phyloP scores from a whole-genome alignment of 2,888 invertebrate genomes.

The Mesoligia furuncula region DNA sequence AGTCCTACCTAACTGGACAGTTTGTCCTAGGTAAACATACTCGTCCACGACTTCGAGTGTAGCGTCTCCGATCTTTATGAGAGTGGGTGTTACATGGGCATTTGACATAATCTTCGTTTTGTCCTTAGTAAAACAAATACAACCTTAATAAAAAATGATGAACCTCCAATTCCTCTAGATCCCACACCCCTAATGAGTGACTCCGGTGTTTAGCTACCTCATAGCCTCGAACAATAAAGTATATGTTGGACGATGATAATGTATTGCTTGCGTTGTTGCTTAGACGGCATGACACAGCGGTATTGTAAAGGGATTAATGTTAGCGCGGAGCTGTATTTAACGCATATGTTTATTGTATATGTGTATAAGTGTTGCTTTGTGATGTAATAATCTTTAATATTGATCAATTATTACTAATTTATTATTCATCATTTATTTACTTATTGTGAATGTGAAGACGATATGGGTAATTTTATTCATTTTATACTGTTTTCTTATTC shows the following conservation, averaged over 20 bases:
- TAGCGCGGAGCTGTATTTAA: conserved; percentile 13
- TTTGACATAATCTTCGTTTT: too few species aligned
- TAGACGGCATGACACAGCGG: conserved; percentile 37
- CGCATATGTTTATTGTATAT: neutral
- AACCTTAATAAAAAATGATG: neutral
- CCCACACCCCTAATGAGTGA: conserved; percentile 45
- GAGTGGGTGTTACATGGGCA: too few species aligned
- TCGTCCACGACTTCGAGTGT: too few species aligned
- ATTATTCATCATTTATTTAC: too few species aligned
- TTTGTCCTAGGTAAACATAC: too few species aligned
- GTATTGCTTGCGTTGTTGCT: conserved; percentile 45
- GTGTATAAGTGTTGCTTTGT: neutral
- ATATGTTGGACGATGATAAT: conserved; percentile 48
- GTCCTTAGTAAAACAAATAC: neutral
- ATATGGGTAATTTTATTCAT: too few species aligned
- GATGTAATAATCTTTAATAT: conserved; percentile 7
- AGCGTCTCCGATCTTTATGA: too few species aligned
- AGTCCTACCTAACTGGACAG: too few species aligned
- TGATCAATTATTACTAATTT: too few species aligned
- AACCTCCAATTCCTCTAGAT: neutral
- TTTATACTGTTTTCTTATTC: too few species aligned
- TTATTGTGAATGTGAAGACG: too few species aligned
- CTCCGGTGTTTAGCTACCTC: conserved; percentile 33
- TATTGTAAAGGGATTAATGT: conserved; percentile 48
- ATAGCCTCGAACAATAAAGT: conserved; percentile 39